Base-by-base conservation (phyloP, 2,888 invertebrate genomes). In the Cordilura impudica region DNA sequence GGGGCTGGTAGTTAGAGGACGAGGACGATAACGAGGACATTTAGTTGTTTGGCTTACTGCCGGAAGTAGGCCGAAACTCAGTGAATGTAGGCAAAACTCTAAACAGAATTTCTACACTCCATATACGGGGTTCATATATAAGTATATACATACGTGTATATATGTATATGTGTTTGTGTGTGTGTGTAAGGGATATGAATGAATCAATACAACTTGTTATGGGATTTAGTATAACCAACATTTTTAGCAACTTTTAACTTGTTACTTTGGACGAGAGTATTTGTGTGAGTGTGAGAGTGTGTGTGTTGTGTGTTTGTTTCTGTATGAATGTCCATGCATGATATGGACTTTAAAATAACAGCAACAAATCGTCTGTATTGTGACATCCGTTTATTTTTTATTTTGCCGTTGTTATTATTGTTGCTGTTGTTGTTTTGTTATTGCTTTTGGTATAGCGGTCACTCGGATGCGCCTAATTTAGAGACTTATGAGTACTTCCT, bases 381-480 rank as follows among this genome's bases (percentile, higher is more conserved):
- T 66, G 65, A 74, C 69, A 74, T 78, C 65, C 63, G 70, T 35
- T 72, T 58, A 51, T 67, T 49, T 63, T 72, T 23, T 35, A 51
- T 72, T 26, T 77, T 75, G 31, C 53, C 31, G 73, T 43, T 65
- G 53, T 61, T 5, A 51, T 61, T 5, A 51, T 7, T 66, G 66
- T 26, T 53, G 12, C n/a, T 45, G 39, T 67, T 54, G 16, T 56
- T 56, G 58, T 29, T 71, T 35, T 60, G 12, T 56, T 31, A 56
- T 56, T 63, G 31, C 58, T 23, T 51, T 56, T 65, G 35, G 69
- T 65, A 47, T 63, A 74, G 58, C 65, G 73, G 73, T 65, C 69
- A 78, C 19, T 73, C 69, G 78, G 78, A 78, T 74, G 70, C 69
- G 58, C 29, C 73, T 78, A 78, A 78, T 78, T 78, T 78, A 69